Base-by-base conservation (phyloP, 1,140 invertebrate species). In the Anagrus nilaparvatae region DNA sequence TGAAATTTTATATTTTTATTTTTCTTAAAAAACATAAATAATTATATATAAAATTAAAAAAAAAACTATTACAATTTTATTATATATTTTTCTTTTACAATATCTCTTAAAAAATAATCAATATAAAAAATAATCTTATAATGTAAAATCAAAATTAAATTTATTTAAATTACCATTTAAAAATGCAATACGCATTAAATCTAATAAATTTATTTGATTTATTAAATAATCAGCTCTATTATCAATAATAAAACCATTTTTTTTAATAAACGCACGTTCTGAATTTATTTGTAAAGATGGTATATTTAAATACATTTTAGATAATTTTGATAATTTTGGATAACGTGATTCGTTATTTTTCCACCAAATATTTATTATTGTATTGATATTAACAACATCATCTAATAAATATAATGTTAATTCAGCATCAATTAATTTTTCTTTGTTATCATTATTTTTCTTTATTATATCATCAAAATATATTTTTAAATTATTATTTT, bases 211-310 rank as follows among this genome's bases (percentile, higher is more conserved):
- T 14, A 38, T 35, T 38, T 46, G 39, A 10, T 35, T 20, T 24
- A 34, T 37, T 25, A 46, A 28, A 20, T 31, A 19, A 21, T 46
- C 44, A 14, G 44, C 44, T 33, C 44, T 41, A 12, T 20, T 25
- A 21, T 46, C 44, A 21, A n/a, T 14, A 17, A 32, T 24, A 27
- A 41, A 46, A 13, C 44, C 44, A 41, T 32, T 27, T 19, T 38
- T 46, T n/a, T 41, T 46, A 20, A 34, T 32, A 28, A 46, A 46
- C 27, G 44, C 44, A 14, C 44, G 32, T 18, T 46, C 44, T 4
- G 39, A 31, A 16, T 39, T 41, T 7, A 46, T 39, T 42, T 46
- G 44, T 2, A 46, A 28, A 20, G 33, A 32, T 21, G 44, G 44
- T 16, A 46, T 28, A 5, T 33, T 31, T 4, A 46, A 28, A 21